phyloP scores from a whole-genome alignment of 2,113 vertebrate species.

The Rattus rattus region DNA sequence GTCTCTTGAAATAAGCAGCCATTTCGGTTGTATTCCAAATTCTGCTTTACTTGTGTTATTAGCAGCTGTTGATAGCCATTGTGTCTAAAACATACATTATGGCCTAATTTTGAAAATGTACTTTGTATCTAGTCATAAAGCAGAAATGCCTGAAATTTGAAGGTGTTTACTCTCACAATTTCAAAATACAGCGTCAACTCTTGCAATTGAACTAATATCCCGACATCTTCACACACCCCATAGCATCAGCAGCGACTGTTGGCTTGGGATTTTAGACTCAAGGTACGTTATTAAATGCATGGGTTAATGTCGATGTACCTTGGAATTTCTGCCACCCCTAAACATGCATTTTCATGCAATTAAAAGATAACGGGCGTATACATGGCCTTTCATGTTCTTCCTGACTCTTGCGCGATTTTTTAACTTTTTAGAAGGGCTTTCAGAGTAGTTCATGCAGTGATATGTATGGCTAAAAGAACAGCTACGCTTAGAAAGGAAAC shows the following conservation, averaged over 20 bases:
- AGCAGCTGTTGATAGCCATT: conserved; percentile 86
- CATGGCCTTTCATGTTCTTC: conserved; percentile 84
- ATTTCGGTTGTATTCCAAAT: conserved; percentile 80
- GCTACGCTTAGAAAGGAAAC: conserved; percentile 87
- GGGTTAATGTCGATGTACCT: conserved; percentile 83
- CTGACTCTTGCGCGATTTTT: conserved; percentile 82
- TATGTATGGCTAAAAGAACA: conserved; percentile 91
- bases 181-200: conserved; percentile 79
- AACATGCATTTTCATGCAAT: conserved; percentile 95
- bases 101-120: conserved; percentile 85
- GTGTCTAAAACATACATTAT: conserved; percentile 87
- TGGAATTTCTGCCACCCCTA: conserved; percentile 87
- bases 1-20: conserved; percentile 84
- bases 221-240: conserved; percentile 79
- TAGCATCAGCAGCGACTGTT: conserved; percentile 81
- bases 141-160: conserved; percentile 87
- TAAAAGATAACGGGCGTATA: conserved; percentile 86
- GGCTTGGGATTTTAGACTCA: conserved; percentile 84
- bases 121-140: conserved; percentile 83
- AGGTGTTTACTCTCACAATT: conserved; percentile 78
- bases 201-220: conserved; percentile 78
- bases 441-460: conserved; percentile 92
- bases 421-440: conserved; percentile 85
- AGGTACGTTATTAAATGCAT: conserved; percentile 80
- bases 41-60: conserved; percentile 84